Percentiles rank a stretch among this genome's conserved stretches.
These are phyloP conservation scores for Paramacrobiotus metropolitanus DNA, from an alignment of 1,140 invertebrate species.

Conservation along the genomic window DNA sequence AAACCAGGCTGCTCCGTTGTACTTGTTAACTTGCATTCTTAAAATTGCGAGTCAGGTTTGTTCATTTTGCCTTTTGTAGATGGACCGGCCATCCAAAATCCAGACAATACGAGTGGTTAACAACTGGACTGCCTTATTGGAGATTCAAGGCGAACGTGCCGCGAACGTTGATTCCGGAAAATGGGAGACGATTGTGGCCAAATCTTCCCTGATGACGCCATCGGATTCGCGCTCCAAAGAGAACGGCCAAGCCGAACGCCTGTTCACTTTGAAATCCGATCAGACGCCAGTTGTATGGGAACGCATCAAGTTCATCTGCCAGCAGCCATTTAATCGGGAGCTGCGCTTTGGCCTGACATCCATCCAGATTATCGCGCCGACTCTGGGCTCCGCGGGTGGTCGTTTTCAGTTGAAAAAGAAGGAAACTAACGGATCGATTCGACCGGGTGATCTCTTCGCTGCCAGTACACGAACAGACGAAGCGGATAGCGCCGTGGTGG, in stretches of 20 bases:
- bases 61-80: background rate
- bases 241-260: conserved; percentile 32
- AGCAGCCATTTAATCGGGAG: conserved; percentile 57
- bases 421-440: background rate
- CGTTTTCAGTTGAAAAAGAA: conserved; percentile 49
- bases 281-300: conserved; percentile 48
- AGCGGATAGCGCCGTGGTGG: too few species aligned
- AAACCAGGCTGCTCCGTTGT: too few species aligned
- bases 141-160: background rate
- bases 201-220: conserved; percentile 49
- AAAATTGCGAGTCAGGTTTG: background rate
- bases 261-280: conserved; percentile 35
- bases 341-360: conserved; percentile 7
- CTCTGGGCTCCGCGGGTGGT: conserved; percentile 35
- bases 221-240: conserved; percentile 39
- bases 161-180: too few species aligned
- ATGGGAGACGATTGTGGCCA: background rate
- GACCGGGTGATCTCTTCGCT: background rate
- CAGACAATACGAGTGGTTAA: background rate
- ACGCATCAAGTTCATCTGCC: conserved; percentile 51
- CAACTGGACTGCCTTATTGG: background rate
- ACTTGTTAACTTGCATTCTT: too few species aligned
- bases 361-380: conserved; percentile 6
- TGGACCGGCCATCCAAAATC: background rate
- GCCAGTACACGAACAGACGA: too few species aligned